Conservation (phyloP, 92 coral and sea anemone genomes). For the Actinostola sp. region DNA sequence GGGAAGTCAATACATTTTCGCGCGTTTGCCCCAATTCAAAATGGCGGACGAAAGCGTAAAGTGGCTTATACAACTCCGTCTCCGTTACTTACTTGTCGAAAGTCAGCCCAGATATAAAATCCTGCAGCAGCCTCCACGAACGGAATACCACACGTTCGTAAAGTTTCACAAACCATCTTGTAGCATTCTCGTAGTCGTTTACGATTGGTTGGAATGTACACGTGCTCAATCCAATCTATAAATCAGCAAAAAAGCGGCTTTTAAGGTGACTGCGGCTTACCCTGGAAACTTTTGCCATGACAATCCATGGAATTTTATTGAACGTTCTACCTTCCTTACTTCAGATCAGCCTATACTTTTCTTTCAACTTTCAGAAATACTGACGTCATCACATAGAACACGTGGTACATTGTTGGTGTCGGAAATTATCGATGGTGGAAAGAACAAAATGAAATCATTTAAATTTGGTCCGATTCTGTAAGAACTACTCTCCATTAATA, state of each 20-base stretch:
- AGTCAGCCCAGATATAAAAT: slow-evolving; percentile 84
- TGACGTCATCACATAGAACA: no score
- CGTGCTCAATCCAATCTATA: slow-evolving; percentile 85
- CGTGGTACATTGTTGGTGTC: no score
- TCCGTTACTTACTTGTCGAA: slow-evolving; percentile 58
- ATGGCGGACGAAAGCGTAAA: not conserved
- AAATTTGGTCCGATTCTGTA: no score
- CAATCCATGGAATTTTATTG: not conserved
- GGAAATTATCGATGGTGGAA: no score
- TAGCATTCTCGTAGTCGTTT: slow-evolving; percentile 73
- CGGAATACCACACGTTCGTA: slow-evolving; percentile 61
- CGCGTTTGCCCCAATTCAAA: not conserved
- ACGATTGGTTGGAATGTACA: slow-evolving; percentile 77
- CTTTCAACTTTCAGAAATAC: no score
- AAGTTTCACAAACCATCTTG: slow-evolving; percentile 68
- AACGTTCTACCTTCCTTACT: no score
- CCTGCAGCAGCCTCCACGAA: slow-evolving; percentile 71
- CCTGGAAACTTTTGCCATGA: not conserved
- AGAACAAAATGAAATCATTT: no score
- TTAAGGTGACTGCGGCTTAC: not conserved
- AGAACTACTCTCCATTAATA: no score
- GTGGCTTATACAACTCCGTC: not conserved
- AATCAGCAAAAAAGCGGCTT: not conserved
- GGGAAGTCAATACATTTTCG: not conserved
- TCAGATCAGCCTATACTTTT: no score